A percentile compares a stretch with the other conserved stretches of the same genome.
Conservation (phyloP, 1,140 invertebrate genomes). For the Drosophila tsacasi region DNA sequence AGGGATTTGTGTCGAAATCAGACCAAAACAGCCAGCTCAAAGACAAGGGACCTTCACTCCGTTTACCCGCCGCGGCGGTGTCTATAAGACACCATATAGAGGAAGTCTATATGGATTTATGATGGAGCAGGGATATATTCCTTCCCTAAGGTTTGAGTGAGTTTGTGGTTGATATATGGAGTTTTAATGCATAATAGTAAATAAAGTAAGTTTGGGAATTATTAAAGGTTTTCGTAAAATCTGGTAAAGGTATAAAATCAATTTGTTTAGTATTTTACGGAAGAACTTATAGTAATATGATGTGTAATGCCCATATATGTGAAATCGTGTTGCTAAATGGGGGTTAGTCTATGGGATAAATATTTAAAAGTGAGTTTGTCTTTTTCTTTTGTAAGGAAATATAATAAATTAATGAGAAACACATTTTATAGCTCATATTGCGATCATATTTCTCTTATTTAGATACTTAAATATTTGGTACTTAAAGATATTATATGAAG, state of each 20-base stretch:
- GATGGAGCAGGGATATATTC: constrained; percentile 28
- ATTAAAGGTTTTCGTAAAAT: background rate
- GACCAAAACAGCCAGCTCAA: constrained; percentile 65
- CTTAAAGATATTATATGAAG: background rate
- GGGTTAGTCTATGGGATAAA: background rate
- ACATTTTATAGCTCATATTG: background rate
- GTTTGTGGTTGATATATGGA: background rate
- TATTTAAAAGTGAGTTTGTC: background rate
- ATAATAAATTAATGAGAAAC: background rate
- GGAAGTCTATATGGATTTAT: constrained; percentile 19
- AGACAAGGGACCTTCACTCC: constrained; percentile 57
- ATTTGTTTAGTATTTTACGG: background rate
- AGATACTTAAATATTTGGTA: background rate
- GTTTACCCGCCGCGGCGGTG: constrained; percentile 10
- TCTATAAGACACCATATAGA: constrained; percentile 29
- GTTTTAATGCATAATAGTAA: background rate
- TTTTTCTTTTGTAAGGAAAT: background rate
- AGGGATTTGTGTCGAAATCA: constrained; percentile 81
- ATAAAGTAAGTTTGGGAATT: background rate
- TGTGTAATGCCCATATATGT: background rate
- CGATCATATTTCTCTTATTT: background rate
- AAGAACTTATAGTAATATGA: background rate
- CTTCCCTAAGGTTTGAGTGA: constrained; percentile 5
- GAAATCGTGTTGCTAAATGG: too few species aligned
- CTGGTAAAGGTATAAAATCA: background rate